phyloP scores from a whole-genome alignment of 2,888 invertebrate species.

The Drosophila mercatorum region DNA sequence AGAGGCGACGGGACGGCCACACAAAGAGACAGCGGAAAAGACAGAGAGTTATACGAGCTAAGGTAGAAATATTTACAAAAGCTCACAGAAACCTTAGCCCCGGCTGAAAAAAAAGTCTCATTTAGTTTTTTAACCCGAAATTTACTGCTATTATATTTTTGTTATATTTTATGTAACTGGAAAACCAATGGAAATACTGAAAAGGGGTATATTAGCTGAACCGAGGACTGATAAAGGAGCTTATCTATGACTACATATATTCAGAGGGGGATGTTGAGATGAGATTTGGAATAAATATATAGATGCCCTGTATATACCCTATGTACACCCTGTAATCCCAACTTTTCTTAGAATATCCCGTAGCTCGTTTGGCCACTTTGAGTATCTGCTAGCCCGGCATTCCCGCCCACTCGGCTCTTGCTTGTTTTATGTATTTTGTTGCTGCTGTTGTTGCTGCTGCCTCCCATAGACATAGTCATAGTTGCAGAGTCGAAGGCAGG shows the following conservation, averaged over 20 bases:
- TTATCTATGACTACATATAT: too few species aligned
- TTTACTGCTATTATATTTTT: slow-evolving; percentile 38
- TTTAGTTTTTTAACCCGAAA: slow-evolving; percentile 59
- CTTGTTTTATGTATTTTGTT: slow-evolving; percentile 9
- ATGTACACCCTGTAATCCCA: not conserved
- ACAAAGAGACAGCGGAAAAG: not conserved
- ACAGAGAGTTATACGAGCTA: not conserved
- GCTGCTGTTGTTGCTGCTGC: slow-evolving; percentile 3
- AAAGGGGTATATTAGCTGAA: not conserved
- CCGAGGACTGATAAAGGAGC: not conserved
- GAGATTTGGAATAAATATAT: too few species aligned
- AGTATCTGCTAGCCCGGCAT: slow-evolving; percentile 3
- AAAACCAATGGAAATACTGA: not conserved
- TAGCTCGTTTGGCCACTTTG: not conserved
- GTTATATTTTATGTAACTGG: not conserved
- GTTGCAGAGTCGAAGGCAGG: slow-evolving; percentile 17
- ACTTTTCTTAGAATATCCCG: too few species aligned
- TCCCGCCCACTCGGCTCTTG: not conserved
- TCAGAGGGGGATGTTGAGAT: too few species aligned
- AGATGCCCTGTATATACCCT: not conserved
- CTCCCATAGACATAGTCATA: slow-evolving; percentile 43
- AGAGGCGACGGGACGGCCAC: too few species aligned
- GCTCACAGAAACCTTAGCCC: slow-evolving; percentile 16
- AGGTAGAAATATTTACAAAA: slow-evolving; percentile 24
- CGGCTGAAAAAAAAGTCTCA: slow-evolving; percentile 55